phyloP scores from a whole-genome alignment of 1,140 invertebrate genomes.

The Ostrea edulis region DNA sequence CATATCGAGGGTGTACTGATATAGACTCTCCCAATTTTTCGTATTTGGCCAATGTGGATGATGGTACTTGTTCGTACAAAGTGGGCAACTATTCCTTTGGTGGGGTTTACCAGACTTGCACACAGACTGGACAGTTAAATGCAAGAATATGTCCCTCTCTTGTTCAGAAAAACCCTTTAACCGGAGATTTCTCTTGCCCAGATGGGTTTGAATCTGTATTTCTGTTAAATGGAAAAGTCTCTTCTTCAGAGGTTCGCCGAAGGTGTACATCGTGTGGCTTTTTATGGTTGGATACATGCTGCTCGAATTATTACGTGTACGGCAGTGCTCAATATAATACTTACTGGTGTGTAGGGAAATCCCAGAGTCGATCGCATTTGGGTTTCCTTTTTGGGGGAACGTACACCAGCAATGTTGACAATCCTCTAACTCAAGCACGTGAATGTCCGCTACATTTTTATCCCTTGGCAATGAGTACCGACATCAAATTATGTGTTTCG shows the following conservation, averaged over 20 bases:
- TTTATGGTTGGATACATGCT: conserved; percentile 50
- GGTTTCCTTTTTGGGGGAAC: conserved; percentile 35
- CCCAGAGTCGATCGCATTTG: conserved; percentile 22
- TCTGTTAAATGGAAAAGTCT: conserved; percentile 53
- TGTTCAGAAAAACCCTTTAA: conserved; percentile 67
- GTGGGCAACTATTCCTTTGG: conserved; percentile 65
- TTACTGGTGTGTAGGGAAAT: conserved; percentile 63
- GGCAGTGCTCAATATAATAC: conserved; percentile 52
- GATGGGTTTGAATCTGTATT: conserved; percentile 60
- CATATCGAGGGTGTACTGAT: conserved; percentile 66
- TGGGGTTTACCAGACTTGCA: conserved; percentile 70
- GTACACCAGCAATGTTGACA: conserved; percentile 45
- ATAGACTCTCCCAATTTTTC: conserved; percentile 66
- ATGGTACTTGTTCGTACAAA: conserved; percentile 29
- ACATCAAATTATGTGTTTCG: conserved; percentile 64
- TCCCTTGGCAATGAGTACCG: conserved; percentile 46
- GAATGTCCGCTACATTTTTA: conserved; percentile 59
- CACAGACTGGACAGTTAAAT: conserved; percentile 12
- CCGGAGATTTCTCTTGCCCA: conserved; percentile 62
- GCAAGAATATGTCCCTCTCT: conserved; percentile 49
- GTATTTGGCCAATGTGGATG: background rate
- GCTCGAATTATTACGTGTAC: conserved; percentile 41
- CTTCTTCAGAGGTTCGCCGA: background rate
- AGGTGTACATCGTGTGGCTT: conserved; percentile 34
- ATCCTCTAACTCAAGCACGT: conserved; percentile 34